Base-by-base conservation (phyloP, 1,140 invertebrate genomes). In the Hyphantria cunea region DNA sequence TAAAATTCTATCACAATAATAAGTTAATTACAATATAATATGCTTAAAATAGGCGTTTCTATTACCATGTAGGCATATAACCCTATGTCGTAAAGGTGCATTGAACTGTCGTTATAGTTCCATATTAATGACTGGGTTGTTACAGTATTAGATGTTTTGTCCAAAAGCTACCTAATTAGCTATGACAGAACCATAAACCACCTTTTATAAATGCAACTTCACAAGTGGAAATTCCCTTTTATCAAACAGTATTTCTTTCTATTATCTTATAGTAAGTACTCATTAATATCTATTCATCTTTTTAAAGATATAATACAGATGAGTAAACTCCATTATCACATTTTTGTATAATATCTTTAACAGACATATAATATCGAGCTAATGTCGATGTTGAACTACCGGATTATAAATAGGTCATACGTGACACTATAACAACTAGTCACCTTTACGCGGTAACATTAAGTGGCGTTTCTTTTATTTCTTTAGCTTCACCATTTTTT, bases 381-480 rank as follows among this genome's bases (percentile, higher is more conserved):
- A 15, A 17, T 58, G 42, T 37, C 15, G 10, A 48, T 39, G 42
- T 34, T 45, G 42, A 58, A 58, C 45, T 48, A 55, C 6, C 8
- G 17, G 17, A 25, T 25, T 25, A 25, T 25, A 25, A 25, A 25
- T 25, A 25, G 17, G 17, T 25, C 17, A 25, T 5, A 25, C 17
- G 2, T 25, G 17, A 25, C 17, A 25, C 17, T 25, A 25, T 25
- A 25, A 25, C 17, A 25, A 25, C 17, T 1, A 25, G 17, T 25
- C 17, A 25, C 2, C 1, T 25, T 25, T 25, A 25, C 41, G 52
- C 47, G n/a, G 55, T 15, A 48, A 82, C 75, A 67, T 68, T 87
- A 63, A 84, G 51, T 13, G 83, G 54, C 12, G 79, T 85, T 64
- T 87, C 80, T 74, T 86, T 87, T 14, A 66, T 51, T 17, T 84